Evolutionary conservation across 53 echinoderm and acorn worm species (phyloP), one percentile per base, ranked within the genome.

Genomic region (Hippasteria phrygiana): DNA sequence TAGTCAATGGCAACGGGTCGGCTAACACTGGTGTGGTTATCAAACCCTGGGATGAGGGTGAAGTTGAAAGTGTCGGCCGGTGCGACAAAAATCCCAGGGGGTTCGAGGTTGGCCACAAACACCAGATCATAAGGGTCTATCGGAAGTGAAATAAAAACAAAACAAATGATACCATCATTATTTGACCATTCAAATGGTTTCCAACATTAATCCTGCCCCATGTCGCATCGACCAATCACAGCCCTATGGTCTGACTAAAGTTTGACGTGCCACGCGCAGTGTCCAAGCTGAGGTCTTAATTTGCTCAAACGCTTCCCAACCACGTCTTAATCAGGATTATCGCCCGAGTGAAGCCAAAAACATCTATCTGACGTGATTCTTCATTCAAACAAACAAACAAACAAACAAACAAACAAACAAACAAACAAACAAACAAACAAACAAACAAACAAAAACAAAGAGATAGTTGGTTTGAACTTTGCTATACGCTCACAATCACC

Each of bases 1-100:
- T 91, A 91, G 63, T 91, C 91, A n/a, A 91, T 50, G 11, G 91
- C 91, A 17, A 55, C 42, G 1, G 91, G 91, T 13, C 32, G 56
- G 1, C 27, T 16, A 3, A 83, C 33, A 6, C 16, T 12, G 69
- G 0, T 5, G 11, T 59, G 54, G 33, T 10, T 26, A 31, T 20
- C 66, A 17, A 65, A 54, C 0, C 87, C 55, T 14, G 87, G 87
- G 18, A 91, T 36, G 45, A 54, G 4, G 13, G 78, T 87, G 43
- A 91, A 91, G 20, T 50, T 91, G 69, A 91, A 71, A 45, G 86
- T 71, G 41, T 76, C 77, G 8, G 78, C 33, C 0, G 87, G 53
- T 0, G 70, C 91, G 42, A 87, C 71, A 39, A 42, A 91, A 28
- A 91, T 56, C 6, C 42, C 78, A 13, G 62, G 10, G 2, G 43